Conservation (phyloP, 2,797 vertebrate species). For the Pantherophis alleghaniensis region DNA sequence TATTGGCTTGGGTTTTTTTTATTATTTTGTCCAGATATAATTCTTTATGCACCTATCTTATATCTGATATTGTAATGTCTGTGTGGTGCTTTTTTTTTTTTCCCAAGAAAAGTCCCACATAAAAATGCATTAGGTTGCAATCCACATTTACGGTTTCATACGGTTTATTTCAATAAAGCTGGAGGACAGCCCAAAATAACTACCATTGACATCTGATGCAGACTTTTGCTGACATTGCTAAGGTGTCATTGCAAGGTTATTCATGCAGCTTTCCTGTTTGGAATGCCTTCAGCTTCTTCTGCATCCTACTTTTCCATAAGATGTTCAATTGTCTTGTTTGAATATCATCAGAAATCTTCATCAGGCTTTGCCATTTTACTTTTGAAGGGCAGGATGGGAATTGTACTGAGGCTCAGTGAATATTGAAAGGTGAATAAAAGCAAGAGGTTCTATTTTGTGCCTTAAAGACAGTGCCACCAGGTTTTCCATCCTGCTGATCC, state of each 20-base stretch:
- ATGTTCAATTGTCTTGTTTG: neutral
- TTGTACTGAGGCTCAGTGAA: neutral
- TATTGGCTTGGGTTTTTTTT: too few relatives aligned
- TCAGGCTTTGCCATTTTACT: neutral
- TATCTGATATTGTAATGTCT: neutral
- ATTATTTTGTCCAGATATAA: neutral
- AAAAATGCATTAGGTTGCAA: neutral
- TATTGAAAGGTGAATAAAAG: neutral
- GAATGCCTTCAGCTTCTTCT: neutral
- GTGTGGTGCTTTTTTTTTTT: neutral
- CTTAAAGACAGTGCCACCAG: neutral
- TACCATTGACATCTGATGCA: neutral
- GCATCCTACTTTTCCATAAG: neutral
- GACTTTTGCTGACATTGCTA: neutral
- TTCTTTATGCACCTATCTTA: neutral
- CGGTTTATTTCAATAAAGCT: neutral
- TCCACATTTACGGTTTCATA: neutral
- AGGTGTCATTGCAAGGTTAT: neutral
- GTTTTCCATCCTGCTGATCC: neutral
- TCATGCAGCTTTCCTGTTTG: neutral
- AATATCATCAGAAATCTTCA: neutral
- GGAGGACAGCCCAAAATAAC: neutral
- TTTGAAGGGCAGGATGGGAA: neutral
- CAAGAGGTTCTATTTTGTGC: neutral
- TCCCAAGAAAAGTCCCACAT: neutral